These are phyloP conservation scores for Schizaphis graminum DNA, from an alignment of 2,888 invertebrate species.

Conservation along the genomic window DNA sequence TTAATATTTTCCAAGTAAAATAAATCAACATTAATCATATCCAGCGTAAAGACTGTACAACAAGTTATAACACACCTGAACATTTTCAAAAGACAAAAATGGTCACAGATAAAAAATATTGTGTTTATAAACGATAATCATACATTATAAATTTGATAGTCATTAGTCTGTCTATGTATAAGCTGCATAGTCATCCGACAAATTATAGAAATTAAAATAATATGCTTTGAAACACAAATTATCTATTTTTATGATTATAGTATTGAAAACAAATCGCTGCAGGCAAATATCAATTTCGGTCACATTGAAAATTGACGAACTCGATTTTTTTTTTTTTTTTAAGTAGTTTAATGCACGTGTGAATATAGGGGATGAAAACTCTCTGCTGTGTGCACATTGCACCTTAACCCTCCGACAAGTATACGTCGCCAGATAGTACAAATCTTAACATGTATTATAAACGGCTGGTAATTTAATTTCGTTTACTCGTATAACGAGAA, in stretches of 20 bases:
- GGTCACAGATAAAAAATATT: not conserved
- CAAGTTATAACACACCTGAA: not conserved
- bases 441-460: not conserved
- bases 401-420: not conserved
- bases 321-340: not conserved
- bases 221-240: not conserved
- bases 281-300: not conserved
- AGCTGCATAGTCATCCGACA: not conserved
- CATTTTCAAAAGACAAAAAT: not conserved
- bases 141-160: not conserved
- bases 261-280: not conserved
- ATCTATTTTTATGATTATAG: not conserved
- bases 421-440: not conserved
- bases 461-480: not conserved
- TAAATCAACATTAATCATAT: not conserved
- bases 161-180: not conserved
- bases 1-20: not conserved
- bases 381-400: not conserved
- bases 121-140: not conserved
- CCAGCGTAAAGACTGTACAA: not conserved
- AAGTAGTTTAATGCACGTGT: not conserved
- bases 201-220: not conserved
- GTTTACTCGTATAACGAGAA: not conserved
- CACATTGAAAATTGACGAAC: not conserved
- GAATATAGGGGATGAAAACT: not conserved